A percentile compares a stretch with the other conserved stretches of the same genome.
These are phyloP conservation scores for Scaptomyza cyrtandrae DNA, from an alignment of 2,888 invertebrate species.

Conservation along the genomic window DNA sequence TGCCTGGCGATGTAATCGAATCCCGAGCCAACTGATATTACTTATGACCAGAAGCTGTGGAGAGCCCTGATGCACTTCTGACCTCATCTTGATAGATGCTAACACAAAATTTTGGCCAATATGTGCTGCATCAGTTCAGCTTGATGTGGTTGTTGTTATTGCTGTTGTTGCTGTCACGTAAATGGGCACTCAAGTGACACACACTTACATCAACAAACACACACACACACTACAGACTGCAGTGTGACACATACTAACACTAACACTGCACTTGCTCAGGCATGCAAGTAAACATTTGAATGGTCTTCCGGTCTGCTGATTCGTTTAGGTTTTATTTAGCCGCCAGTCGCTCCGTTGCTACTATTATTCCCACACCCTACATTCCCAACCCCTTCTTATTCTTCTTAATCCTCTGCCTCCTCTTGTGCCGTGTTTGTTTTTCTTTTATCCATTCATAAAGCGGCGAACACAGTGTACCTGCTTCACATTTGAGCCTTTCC, in stretches of 20 bases:
- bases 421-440: neutral
- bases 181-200: constrained; percentile 58
- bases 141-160: constrained; percentile 8
- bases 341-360: constrained; percentile 24
- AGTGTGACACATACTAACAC: constrained; percentile 4
- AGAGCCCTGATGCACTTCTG: constrained; percentile 50
- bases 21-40: constrained; percentile 48
- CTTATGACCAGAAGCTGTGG: constrained; percentile 31
- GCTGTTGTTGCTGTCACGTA: constrained; percentile 49
- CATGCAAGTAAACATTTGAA: constrained; percentile 64
- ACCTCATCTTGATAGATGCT: constrained; percentile 68
- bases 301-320: constrained; percentile 76
- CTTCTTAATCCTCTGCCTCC: neutral
- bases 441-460: constrained; percentile 55
- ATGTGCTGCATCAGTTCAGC: constrained; percentile 2
- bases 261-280: constrained; percentile 35
- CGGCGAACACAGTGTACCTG: constrained; percentile 34
- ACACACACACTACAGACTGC: constrained; percentile 14
- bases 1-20: constrained; percentile 69
- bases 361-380: constrained; percentile 2
- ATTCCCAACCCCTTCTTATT: neutral
- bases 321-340: constrained; percentile 69
- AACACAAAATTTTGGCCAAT: constrained; percentile 33
- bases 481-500: constrained; percentile 45
- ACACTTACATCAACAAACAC: no score